Base-by-base conservation (phyloP, 2,888 invertebrate genomes). In the Corbicula japonica region DNA sequence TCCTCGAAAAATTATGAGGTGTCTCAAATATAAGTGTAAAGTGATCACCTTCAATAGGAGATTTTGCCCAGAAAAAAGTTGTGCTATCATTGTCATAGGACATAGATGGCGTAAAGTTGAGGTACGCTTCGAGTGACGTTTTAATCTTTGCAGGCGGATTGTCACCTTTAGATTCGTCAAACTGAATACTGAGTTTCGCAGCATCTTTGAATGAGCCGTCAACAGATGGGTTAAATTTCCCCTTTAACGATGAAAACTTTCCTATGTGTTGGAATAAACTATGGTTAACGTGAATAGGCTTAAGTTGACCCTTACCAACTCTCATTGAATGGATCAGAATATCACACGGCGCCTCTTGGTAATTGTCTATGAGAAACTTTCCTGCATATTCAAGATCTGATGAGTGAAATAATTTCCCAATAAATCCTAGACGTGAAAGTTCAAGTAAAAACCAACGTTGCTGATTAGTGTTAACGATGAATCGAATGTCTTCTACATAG, bases 91-190 rank as follows among this genome's bases (percentile, higher is more conserved):
- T 58, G 56, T 66, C 60, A 66, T 93, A 94, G 8, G 92, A 92
- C 12, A 90, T 86, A 28, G 90, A 85, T 44, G 88, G 86, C 80
- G 91, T 90, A 35, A 88, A 76, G 26, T 85, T 73, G 18, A 12
- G 32, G 18, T 58, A 44, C 15, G 38, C 10, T 10, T 21, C 15
- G 79, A 94, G 89, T 34, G 91, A 89, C 3, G 93, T 92, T 26
- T 90, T 76, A 12, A 94, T 80, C 35, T 87, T 87, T 0, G 93
- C 94, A 8, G 88, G 80, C 0, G 94, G 94, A 79, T 93, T 92
- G 44, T 71, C 69, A 34, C 74, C 78, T 18, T 48, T 52, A 12
- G 54, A 68, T 21, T 54, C 44, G 46, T 12, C 48, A 35, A 23
- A 70, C n/a, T n/a, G n/a, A n/a, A n/a, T n/a, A 41, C 18, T 46